A percentile compares a stretch with the other conserved stretches of the same genome.
Conservation (phyloP, 2,888 invertebrate species). For the Diarsia mendica region DNA sequence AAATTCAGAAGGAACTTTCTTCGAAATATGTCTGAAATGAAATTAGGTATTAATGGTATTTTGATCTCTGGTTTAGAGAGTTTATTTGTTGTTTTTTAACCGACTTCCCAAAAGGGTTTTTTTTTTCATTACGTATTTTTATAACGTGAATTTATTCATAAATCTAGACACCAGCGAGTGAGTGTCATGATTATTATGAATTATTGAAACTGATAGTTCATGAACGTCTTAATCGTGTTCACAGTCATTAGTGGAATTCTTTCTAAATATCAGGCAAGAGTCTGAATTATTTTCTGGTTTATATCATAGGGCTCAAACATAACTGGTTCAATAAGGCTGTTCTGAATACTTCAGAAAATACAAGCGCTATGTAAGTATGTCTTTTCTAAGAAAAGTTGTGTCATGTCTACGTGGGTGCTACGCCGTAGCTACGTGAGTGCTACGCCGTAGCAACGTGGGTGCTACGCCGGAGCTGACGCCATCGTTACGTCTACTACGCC, state of each 20-base stretch:
- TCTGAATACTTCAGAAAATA: not conserved
- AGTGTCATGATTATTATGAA: not conserved
- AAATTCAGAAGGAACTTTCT: no score
- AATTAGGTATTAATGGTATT: not conserved
- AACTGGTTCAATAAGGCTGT: no score
- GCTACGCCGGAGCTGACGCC: slow-evolving; percentile 27
- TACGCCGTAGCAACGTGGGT: not conserved
- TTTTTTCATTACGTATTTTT: not conserved
- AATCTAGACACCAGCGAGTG: not conserved
- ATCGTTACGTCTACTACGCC: not conserved
- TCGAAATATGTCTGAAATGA: not conserved
- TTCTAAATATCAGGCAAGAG: not conserved
- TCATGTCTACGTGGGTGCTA: slow-evolving; percentile 1
- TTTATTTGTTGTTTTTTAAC: not conserved
- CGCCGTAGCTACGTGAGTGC: slow-evolving; percentile 14
- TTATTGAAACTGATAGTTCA: not conserved
- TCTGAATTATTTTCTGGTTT: not conserved
- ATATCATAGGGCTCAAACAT: not conserved
- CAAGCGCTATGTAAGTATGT: not conserved
- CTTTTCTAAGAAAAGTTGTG: not conserved
- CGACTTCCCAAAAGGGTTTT: no score
- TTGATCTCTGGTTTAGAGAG: not conserved
- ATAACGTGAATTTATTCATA: not conserved
- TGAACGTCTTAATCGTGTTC: not conserved
- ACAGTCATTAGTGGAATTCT: not conserved